Conservation (phyloP, 64 coral and sea anemone genomes). For the Porites australiensis region DNA sequence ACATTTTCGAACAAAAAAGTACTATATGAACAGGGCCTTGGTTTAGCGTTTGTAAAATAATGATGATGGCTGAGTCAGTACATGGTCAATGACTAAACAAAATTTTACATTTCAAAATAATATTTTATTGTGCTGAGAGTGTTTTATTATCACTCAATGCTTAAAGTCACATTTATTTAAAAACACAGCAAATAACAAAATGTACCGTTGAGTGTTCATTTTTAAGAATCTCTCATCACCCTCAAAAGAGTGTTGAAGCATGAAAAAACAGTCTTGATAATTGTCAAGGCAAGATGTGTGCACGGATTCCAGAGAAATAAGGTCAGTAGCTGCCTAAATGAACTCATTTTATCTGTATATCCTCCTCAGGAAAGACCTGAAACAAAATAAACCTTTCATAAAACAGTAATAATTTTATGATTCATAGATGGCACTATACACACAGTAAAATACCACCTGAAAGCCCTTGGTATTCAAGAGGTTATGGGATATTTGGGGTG, state of each 20-base stretch:
- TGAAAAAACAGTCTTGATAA: not conserved
- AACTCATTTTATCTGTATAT: not conserved
- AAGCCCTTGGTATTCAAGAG: too few species aligned
- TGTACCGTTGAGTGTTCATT: not conserved
- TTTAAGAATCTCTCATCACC: not conserved
- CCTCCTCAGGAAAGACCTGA: not conserved
- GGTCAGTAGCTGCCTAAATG: not conserved
- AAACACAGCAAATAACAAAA: not conserved
- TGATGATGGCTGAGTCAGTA: not conserved
- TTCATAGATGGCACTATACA: not conserved
- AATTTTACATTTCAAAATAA: too few species aligned
- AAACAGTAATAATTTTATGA: too few species aligned
- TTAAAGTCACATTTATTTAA: not conserved
- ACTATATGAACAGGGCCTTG: too few species aligned
- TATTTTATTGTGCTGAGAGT: not conserved
- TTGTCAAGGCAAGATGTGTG: not conserved
- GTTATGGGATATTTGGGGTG: too few species aligned
- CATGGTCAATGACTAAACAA: too few species aligned
- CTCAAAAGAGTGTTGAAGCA: not conserved
- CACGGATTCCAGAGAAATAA: not conserved
- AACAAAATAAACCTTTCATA: not conserved
- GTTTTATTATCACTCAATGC: not conserved
- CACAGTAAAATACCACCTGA: not conserved
- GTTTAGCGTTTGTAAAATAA: too few species aligned
- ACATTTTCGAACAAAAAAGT: too few species aligned